A percentile compares a stretch with the other conserved stretches of the same genome.
phyloP scores from a whole-genome alignment of 2,113 vertebrate genomes.

The Protobothrops flavoviridis region DNA sequence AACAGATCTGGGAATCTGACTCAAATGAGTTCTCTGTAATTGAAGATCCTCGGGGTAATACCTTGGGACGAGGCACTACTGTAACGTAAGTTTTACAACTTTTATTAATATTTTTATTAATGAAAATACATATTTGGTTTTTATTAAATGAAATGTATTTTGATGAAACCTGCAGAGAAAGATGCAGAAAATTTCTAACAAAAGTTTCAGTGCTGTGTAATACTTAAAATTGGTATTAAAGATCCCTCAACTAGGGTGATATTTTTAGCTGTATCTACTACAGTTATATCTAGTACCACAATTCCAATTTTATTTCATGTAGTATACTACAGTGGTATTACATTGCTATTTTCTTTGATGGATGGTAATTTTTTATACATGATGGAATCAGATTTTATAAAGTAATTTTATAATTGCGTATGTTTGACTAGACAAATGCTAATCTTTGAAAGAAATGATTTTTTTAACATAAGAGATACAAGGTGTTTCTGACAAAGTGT shows the following conservation, averaged over 20 bases:
- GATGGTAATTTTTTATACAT: not conserved
- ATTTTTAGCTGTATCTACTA: not conserved
- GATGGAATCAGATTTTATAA: not conserved
- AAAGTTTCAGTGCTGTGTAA: not conserved
- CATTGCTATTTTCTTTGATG: not conserved
- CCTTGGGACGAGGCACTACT: slow-evolving; percentile 91
- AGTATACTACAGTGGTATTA: not conserved
- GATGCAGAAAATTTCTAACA: not conserved
- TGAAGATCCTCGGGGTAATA: slow-evolving; percentile 90
- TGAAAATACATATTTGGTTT: not conserved
- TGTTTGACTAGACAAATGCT: not conserved
- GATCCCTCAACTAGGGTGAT: not conserved
- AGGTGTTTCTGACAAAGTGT: not conserved
- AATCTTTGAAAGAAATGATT: not conserved
- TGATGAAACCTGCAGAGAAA: not conserved
- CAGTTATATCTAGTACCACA: not conserved
- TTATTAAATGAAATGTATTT: too few species aligned
- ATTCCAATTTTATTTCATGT: not conserved
- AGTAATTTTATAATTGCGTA: not conserved
- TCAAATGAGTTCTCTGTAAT: slow-evolving; percentile 95
- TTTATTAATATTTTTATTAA: not conserved
- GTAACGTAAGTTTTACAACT: slow-evolving; percentile 82
- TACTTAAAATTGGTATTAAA: not conserved
- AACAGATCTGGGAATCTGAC: slow-evolving; percentile 99
- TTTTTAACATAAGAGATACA: not conserved